These are phyloP conservation scores for Calliopsis andreniformis DNA, from an alignment of 1,140 invertebrate species.

Conservation along the genomic window DNA sequence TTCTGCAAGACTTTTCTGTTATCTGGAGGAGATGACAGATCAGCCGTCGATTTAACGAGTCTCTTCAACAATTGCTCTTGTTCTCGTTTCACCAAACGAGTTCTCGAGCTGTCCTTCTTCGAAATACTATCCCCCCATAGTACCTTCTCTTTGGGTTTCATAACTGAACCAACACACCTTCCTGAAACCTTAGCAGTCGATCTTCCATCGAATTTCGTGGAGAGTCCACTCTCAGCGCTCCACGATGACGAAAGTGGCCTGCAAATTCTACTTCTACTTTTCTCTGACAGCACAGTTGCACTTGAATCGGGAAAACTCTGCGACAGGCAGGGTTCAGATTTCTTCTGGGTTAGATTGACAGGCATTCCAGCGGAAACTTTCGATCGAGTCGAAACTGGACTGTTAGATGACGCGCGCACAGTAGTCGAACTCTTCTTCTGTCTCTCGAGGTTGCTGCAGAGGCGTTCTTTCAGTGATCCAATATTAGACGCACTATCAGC, in stretches of 20 bases:
- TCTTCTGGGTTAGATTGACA: constrained; percentile 58
- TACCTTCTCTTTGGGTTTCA: constrained; percentile 14
- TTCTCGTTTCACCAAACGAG: constrained; percentile 67
- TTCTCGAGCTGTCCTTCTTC: constrained; percentile 51
- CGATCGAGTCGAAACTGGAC: not conserved
- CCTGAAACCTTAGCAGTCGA: constrained; percentile 1
- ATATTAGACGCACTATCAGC: constrained; percentile 81
- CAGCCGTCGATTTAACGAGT: constrained; percentile 78
- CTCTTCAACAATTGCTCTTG: constrained; percentile 70
- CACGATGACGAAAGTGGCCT: not conserved
- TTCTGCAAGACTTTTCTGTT: constrained; percentile 83
- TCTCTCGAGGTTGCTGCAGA: constrained; percentile 82
- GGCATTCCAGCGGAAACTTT: constrained; percentile 16
- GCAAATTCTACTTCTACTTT: not conserved
- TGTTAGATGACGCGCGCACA: constrained; percentile 27
- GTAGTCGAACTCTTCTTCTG: constrained; percentile 71
- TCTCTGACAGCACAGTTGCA: not conserved
- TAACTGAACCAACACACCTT: not conserved
- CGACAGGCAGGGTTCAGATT: constrained; percentile 61
- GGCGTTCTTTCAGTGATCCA: constrained; percentile 83
- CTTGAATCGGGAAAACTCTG: constrained; percentile 29
- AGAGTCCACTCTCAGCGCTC: not conserved
- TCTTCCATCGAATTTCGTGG: not conserved
- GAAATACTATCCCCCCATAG: not conserved
- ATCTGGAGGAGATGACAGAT: constrained; percentile 83